Base-by-base conservation (phyloP, 2,888 invertebrate species). In the Nymphalis polychloros region DNA sequence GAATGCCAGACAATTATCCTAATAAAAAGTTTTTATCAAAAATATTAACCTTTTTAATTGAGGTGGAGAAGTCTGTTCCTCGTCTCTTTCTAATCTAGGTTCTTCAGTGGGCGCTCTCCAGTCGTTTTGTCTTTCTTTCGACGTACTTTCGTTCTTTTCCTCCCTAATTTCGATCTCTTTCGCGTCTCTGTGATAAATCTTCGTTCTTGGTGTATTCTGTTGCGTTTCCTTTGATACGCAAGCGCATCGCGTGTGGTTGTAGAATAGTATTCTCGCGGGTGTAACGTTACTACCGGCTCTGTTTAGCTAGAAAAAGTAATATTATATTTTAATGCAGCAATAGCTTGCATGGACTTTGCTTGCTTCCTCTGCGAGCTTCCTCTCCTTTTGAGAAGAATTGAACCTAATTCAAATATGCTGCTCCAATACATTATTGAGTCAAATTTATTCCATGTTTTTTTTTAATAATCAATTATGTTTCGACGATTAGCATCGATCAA, bases 211-310 rank as follows among this genome's bases (percentile, higher is more conserved):
- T 19, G 76, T 80, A 50, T 77, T 83, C 66, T 85, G 84, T 6
- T 87, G 73, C 0, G 85, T 84, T 4, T 83, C 85, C 0, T 85
- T 81, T 1, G 87, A 81, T 8, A 92, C 85, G 78, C 92, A 92
- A 1, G 82, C 87, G 78, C 92, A 92, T 4, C 81, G 75, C 1
- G 92, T 92, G 78, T 92, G 92, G 76, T 92, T 92, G 80, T 82
- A 91, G 79, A 92, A 92, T 69, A 84, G 74, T 82, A 92, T 87
- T 3, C 85, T 81, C 0, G 88, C 86, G 0, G 82, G 78, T 35
- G 77, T 82, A 57, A 85, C 77, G 67, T 81, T 83, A 3, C 85
- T 84, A 68, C 87, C 83, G 0, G 88, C 87, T 81, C 87, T 88
- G 73, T 83, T 84, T 2, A 92, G 74, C 92, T 92, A 82, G 4